Evolutionary conservation across 2,888 invertebrate species (phyloP).

Genomic region (Stenchaetothrips biformis): DNA sequence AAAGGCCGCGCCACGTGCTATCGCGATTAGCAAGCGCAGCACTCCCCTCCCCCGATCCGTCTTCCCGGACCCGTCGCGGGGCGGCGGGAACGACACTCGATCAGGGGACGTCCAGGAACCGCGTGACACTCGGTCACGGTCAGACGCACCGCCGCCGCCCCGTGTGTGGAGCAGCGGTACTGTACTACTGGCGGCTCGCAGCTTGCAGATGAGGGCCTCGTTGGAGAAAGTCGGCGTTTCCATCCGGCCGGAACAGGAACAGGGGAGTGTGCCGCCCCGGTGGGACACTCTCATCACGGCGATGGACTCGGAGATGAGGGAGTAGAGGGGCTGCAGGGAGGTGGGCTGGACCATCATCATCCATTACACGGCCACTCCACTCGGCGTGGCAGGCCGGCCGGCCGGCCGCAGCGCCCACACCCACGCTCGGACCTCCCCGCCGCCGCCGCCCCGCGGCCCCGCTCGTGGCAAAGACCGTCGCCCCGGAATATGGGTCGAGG

Average conservation of each 20-base stretch:
- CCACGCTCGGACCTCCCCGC: background rate
- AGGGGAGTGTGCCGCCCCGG: background rate
- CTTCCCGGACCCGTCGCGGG: background rate
- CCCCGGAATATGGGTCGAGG: background rate
- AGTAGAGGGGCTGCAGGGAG: background rate
- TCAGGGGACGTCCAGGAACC: too few species aligned
- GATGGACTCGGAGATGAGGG: background rate
- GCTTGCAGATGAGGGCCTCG: too few species aligned
- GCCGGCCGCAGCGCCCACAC: background rate
- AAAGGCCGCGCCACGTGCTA: background rate
- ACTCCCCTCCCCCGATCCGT: background rate
- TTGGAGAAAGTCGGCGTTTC: background rate
- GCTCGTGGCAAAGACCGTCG: background rate
- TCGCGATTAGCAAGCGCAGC: background rate
- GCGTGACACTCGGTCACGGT: too few species aligned
- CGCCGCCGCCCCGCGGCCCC: constrained; percentile 5
- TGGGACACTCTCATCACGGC: too few species aligned
- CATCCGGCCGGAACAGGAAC: too few species aligned
- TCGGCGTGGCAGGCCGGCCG: background rate
- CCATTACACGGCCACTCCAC: constrained; percentile 17
- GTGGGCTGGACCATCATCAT: constrained; percentile 20
- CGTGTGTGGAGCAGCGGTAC: too few species aligned
- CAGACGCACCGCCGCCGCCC: too few species aligned
- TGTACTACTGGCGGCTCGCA: background rate
- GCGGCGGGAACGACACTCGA: background rate